phyloP scores from a whole-genome alignment of 53 echinoderm and acorn worm species.

The Actinopyga echinites region DNA sequence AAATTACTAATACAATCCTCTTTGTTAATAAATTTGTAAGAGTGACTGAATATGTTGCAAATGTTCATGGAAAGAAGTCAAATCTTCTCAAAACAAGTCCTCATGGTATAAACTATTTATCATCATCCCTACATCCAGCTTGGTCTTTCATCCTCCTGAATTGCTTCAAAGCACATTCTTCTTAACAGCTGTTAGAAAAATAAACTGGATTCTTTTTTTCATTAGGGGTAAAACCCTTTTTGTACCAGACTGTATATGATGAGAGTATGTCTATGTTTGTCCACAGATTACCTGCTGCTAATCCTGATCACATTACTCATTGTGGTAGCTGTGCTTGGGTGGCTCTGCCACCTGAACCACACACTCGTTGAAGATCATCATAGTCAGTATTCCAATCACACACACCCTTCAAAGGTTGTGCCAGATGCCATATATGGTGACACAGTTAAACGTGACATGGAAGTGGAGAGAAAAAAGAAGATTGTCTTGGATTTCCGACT shows the following conservation, averaged over 20 bases:
- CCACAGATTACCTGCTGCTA: constrained; percentile 13
- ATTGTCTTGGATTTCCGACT: constrained; percentile 52
- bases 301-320: not conserved
- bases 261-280: not conserved
- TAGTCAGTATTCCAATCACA: constrained; percentile 2
- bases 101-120: no score
- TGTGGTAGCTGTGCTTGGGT: not conserved
- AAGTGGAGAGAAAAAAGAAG: constrained; percentile 36
- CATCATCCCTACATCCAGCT: no score
- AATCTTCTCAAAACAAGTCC: no score
- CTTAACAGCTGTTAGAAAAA: no score
- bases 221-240: no score
- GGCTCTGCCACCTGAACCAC: constrained; percentile 3
- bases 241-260: not conserved
- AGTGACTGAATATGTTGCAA: no score
- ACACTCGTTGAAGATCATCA: constrained; percentile 13
- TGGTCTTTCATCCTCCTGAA: no score
- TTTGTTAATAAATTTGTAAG: no score
- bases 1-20: no score
- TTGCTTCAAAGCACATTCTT: no score
- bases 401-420: constrained; percentile 22
- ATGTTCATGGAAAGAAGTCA: no score
- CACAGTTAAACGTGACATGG: constrained; percentile 21
- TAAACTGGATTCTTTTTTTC: no score
- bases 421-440: constrained; percentile 10